phyloP scores from a whole-genome alignment of 2,113 vertebrate genomes.

The Dasyurus viverrinus region DNA sequence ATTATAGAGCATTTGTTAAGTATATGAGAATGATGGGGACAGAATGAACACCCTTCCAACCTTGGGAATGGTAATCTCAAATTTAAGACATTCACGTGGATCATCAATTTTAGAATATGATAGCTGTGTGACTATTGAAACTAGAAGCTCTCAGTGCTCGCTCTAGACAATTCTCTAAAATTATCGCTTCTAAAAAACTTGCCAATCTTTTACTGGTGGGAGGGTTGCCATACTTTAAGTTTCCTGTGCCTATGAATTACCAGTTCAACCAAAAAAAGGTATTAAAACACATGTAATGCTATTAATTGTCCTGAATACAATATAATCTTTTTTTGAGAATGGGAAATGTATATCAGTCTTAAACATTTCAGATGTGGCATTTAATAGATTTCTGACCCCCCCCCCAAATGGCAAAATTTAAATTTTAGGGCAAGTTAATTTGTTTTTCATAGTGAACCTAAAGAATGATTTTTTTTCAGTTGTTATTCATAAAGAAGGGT shows the following conservation, averaged over 20 bases:
- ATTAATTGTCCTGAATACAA: not conserved
- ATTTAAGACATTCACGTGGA: not conserved
- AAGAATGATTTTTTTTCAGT: not conserved
- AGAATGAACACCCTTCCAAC: not conserved
- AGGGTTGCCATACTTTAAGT: not conserved
- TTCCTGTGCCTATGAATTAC: not conserved
- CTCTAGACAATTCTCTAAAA: not conserved
- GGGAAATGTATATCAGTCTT: not conserved
- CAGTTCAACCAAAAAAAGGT: not conserved
- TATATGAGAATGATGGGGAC: not conserved
- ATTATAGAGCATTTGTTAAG: not conserved
- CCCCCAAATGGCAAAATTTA: not conserved
- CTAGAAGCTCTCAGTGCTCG: not conserved
- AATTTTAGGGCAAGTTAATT: not conserved
- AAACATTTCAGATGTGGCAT: not conserved
- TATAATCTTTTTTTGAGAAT: not conserved
- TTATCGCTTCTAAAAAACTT: not conserved
- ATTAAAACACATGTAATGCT: not conserved
- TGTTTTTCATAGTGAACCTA: not conserved
- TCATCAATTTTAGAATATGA: not conserved
- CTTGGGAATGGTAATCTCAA: not conserved
- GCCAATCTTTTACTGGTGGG: no score
- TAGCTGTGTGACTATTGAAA: not conserved
- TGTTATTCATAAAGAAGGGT: not conserved
- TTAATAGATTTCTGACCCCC: not conserved